phyloP scores from a whole-genome alignment of 2,113 vertebrate species.

The Alethe diademata region DNA sequence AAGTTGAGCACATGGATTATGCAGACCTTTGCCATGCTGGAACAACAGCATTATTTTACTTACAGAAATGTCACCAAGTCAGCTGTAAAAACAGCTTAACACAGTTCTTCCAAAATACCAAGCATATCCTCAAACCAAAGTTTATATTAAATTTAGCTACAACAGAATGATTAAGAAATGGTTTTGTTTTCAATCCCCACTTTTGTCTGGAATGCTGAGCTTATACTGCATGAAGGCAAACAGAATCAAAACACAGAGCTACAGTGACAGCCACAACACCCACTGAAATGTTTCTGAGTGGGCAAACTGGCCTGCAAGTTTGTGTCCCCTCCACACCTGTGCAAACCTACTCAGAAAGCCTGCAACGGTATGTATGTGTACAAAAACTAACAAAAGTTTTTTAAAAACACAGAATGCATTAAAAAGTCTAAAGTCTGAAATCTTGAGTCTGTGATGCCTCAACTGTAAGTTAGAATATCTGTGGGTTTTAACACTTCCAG shows the following conservation, averaged over 20 bases:
- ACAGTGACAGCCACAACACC: neutral
- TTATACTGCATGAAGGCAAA: neutral
- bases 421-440: neutral
- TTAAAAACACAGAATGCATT: neutral
- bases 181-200: neutral
- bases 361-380: neutral
- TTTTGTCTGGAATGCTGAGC: neutral
- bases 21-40: slow-evolving; percentile 47
- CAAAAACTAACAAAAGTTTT: neutral
- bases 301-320: neutral
- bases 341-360: neutral
- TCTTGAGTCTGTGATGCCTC: neutral
- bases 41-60: neutral
- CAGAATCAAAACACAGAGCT: neutral
- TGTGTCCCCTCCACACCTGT: neutral
- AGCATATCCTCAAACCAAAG: neutral
- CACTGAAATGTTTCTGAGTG: neutral
- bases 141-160: neutral
- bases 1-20: slow-evolving; percentile 36
- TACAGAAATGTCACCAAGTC: slow-evolving; percentile 20
- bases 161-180: neutral
- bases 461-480: neutral
- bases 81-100: slow-evolving; percentile 36
- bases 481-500: neutral
- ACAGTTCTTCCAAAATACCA: slow-evolving; percentile 1